Evolutionary conservation across 2,888 invertebrate genomes (phyloP).

Genomic region (Drosophila algonquin): DNA sequence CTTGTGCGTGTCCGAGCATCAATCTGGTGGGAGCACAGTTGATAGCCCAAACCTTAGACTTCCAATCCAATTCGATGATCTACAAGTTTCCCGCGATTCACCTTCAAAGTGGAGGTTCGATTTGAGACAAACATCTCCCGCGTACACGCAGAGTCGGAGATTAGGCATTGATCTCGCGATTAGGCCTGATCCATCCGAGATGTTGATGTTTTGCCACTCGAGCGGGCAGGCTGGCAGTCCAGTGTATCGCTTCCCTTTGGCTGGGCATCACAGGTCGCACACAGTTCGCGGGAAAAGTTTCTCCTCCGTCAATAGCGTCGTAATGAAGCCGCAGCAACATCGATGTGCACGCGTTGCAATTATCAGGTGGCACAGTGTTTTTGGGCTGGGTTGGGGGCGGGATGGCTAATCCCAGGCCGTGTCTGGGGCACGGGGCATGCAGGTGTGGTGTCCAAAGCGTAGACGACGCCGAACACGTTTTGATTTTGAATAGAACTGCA

Average conservation of each 20-base stretch:
- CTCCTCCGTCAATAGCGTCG: slow-evolving; percentile 44
- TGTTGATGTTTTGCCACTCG: background rate
- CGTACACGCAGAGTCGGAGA: background rate
- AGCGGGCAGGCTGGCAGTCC: background rate
- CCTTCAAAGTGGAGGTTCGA: slow-evolving; percentile 1
- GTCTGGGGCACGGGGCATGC: background rate
- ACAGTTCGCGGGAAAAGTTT: background rate
- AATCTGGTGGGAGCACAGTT: no score
- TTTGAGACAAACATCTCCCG: background rate
- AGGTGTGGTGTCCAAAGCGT: background rate
- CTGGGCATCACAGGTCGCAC: background rate
- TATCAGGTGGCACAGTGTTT: slow-evolving; percentile 55
- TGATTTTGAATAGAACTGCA: slow-evolving; percentile 77
- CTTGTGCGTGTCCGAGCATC: no score
- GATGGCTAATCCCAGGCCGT: slow-evolving; percentile 37
- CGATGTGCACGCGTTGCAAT: slow-evolving; percentile 27
- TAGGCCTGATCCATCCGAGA: slow-evolving; percentile 13
- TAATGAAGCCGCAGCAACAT: slow-evolving; percentile 52
- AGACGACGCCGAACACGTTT: slow-evolving; percentile 63
- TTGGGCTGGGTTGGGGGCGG: background rate
- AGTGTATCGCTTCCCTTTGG: background rate
- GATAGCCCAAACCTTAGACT: no score
- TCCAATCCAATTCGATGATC: no score
- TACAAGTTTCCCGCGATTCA: background rate
- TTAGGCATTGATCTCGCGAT: slow-evolving; percentile 35